Evolutionary conservation across 2,797 vertebrate genomes (phyloP).

Genomic region (Catostomus latipinnis): DNA sequence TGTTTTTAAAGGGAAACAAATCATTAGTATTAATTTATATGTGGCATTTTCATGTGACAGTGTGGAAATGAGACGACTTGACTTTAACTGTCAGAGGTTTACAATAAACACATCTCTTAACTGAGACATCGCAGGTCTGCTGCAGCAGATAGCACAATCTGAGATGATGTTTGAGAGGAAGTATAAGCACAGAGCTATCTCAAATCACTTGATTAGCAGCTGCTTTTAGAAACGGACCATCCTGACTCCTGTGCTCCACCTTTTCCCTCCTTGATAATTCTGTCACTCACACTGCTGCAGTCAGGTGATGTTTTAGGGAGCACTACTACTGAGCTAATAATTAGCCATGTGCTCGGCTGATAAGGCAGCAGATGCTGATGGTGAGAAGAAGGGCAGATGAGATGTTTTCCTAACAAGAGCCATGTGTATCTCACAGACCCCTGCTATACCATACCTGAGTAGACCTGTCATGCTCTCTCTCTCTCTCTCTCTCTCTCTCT

Average conservation of each 20-base stretch:
- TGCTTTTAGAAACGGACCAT: constrained; percentile 57
- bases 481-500: constrained; percentile 1
- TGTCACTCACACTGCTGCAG: constrained; percentile 30
- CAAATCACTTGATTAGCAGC: constrained; percentile 53
- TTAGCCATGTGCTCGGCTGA: constrained; percentile 50
- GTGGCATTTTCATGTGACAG: neutral
- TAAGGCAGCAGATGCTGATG: constrained; percentile 53
- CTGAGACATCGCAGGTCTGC: constrained; percentile 33
- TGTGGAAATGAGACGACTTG: neutral
- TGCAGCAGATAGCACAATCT: constrained; percentile 46
- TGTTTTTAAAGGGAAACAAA: too few relatives aligned
- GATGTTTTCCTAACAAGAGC: constrained; percentile 25
- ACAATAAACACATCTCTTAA: constrained; percentile 21
- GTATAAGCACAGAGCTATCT: constrained; percentile 52
- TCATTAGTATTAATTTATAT: too few relatives aligned
- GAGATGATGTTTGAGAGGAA: constrained; percentile 47
- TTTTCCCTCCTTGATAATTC: constrained; percentile 58
- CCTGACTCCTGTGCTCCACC: constrained; percentile 51
- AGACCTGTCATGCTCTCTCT: constrained; percentile 21
- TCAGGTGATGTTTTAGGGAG: constrained; percentile 20
- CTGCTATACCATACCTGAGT: constrained; percentile 30
- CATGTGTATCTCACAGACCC: constrained; percentile 35
- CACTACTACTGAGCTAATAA: constrained; percentile 55
- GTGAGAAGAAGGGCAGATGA: constrained; percentile 37
- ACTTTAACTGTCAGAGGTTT: neutral